Base-by-base conservation (phyloP, 2,888 invertebrate species). In the Xylocampa areola region DNA sequence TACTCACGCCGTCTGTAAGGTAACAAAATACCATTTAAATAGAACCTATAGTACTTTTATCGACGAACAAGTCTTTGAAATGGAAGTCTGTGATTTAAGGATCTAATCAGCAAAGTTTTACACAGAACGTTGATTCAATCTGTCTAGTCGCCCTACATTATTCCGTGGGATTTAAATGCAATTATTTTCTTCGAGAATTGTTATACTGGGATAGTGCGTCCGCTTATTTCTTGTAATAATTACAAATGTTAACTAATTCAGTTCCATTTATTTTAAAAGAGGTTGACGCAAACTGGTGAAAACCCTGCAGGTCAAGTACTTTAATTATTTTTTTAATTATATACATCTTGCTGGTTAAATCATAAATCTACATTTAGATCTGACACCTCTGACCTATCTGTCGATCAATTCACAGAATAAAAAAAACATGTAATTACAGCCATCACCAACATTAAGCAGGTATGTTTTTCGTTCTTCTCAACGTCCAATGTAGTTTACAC, bases 401-500 rank as follows among this genome's bases (percentile, higher is more conserved):
- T n/a, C n/a, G n/a, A n/a, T n/a, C n/a, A n/a, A n/a, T n/a, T n/a
- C n/a, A n/a, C n/a, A n/a, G n/a, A n/a, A n/a, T n/a, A 6, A 5
- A 2, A 14, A n/a, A n/a, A 19, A 19, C 11, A n/a, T 19, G n/a
- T 11, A 14, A 19, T n/a, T 10, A 19, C 11, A 36, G 4, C 11
- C 19, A 2, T 11, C 5, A 19, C 36, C n/a, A n/a, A n/a, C n/a
- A n/a, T n/a, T n/a, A 35, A 53, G 35, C 44, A 25, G 6, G 7
- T 7, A 16, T 33, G 5, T 44, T 36, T 48, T 33, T 52, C 19
- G 5, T 33, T n/a, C 8, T 8, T 29, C n/a, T 23, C 30, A 14
- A 35, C 13, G 37, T 69, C 44, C 40, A 29, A 53, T 47, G 16
- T 50, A 58, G 57, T 70, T 61, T 48, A 6, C 33, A 41, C 37